phyloP scores from a whole-genome alignment of 2,797 vertebrate genomes.

The Diplodus puntazzo region DNA sequence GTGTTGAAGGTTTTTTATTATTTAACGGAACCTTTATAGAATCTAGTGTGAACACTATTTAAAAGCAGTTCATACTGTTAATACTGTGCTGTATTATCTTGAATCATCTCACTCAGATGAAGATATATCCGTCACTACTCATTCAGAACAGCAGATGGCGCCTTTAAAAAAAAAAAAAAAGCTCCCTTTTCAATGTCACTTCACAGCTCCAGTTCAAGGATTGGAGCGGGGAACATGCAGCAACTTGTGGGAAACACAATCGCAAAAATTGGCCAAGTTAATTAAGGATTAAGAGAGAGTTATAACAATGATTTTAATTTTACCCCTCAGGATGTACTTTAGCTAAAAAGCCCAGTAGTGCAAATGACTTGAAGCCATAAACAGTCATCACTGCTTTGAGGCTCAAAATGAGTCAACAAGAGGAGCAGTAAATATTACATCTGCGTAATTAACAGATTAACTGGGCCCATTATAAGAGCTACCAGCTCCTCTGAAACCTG shows the following conservation, averaged over 20 bases:
- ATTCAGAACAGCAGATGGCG: constrained; percentile 48
- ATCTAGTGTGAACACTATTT: neutral
- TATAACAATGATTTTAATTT: constrained; percentile 22
- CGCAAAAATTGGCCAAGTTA: constrained; percentile 17
- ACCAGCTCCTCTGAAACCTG: neutral
- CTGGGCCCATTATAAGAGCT: neutral
- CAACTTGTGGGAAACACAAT: neutral
- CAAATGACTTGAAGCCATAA: constrained; percentile 6
- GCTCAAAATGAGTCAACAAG: constrained; percentile 3
- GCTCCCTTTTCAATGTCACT: neutral
- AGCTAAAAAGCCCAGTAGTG: neutral
- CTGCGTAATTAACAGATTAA: neutral
- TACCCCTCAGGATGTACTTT: neutral
- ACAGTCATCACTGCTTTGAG: constrained; percentile 9
- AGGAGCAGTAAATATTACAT: constrained; percentile 7
- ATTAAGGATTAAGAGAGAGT: neutral
- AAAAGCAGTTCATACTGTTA: neutral
- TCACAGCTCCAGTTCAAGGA: constrained; percentile 8
- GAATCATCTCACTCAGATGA: neutral
- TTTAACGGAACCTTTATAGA: neutral
- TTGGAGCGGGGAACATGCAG: neutral
- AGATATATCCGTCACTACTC: neutral
- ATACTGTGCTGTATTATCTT: neutral
- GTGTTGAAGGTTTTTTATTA: no score
- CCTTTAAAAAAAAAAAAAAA: neutral